Percentiles rank a stretch among this genome's conserved stretches.
These are phyloP conservation scores for Cordilura impudica DNA, from an alignment of 2,888 invertebrate species.

Conservation along the genomic window DNA sequence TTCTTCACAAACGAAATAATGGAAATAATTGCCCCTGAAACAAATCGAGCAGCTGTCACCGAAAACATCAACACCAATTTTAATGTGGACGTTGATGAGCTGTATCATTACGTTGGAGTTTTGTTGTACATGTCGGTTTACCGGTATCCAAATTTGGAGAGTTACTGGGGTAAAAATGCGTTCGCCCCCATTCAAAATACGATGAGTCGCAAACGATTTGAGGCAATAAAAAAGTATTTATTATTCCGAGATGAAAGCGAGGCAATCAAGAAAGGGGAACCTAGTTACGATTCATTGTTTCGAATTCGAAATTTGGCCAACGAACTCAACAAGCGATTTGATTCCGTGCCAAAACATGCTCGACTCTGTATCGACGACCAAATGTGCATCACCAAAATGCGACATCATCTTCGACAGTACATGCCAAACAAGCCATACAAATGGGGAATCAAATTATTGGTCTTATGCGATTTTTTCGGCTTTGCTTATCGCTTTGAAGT, in stretches of 20 bases:
- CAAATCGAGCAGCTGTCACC: background rate
- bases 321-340: constrained; percentile 53
- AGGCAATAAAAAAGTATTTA: constrained; percentile 54
- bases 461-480: too few relatives aligned
- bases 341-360: constrained; percentile 58
- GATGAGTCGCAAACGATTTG: constrained; percentile 52
- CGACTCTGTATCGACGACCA: constrained; percentile 61
- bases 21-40: constrained; percentile 32
- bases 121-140: background rate
- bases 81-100: background rate
- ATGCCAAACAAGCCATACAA: too few relatives aligned
- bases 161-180: constrained; percentile 56
- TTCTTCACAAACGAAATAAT: constrained; percentile 31
- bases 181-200: constrained; percentile 49
- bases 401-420: too few relatives aligned
- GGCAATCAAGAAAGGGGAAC: constrained; percentile 49
- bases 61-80: constrained; percentile 3
- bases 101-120: constrained; percentile 3
- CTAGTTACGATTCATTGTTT: constrained; percentile 55
- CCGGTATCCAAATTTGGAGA: constrained; percentile 52
- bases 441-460: too few relatives aligned
- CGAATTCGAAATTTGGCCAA: constrained; percentile 20
- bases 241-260: constrained; percentile 53
- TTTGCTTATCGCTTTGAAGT: too few relatives aligned
- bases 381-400: too few relatives aligned